phyloP scores from a whole-genome alignment of 1,140 invertebrate species.

The Adelges cooleyi region DNA sequence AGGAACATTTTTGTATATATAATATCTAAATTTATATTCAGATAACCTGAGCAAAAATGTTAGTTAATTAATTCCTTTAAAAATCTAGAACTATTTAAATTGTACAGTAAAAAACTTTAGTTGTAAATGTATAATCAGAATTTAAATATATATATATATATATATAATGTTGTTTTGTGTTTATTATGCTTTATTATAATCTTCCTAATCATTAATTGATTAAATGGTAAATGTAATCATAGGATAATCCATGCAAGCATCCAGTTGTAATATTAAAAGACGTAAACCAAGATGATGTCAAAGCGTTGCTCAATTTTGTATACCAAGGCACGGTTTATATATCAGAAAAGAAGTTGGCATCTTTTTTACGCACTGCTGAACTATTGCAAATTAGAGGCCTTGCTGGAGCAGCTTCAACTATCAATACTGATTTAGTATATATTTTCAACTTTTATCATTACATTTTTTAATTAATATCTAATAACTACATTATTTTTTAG shows the following conservation, averaged over 20 bases:
- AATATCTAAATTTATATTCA: too few relatives aligned
- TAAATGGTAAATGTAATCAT: slow-evolving; percentile 31
- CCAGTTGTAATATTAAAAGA: slow-evolving; percentile 75
- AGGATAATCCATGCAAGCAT: slow-evolving; percentile 76
- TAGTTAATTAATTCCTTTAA: too few relatives aligned
- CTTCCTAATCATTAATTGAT: too few relatives aligned
- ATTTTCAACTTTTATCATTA: background rate
- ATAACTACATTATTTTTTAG: background rate
- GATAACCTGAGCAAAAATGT: too few relatives aligned
- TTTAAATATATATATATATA: too few relatives aligned
- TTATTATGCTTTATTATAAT: too few relatives aligned
- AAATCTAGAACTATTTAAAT: too few relatives aligned
- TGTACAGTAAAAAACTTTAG: too few relatives aligned
- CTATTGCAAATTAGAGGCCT: slow-evolving; percentile 77
- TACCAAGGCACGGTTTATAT: slow-evolving; percentile 85
- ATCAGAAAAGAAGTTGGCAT: slow-evolving; percentile 71
- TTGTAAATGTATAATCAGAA: too few relatives aligned
- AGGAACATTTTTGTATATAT: too few relatives aligned
- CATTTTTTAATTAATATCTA: background rate
- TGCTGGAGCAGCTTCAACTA: slow-evolving; percentile 46
- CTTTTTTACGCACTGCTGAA: slow-evolving; percentile 77
- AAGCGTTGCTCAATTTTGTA: slow-evolving; percentile 69
- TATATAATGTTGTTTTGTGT: too few relatives aligned
- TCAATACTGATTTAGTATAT: slow-evolving; percentile 28
- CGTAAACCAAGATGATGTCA: slow-evolving; percentile 61